Conservation (phyloP, 2,797 vertebrate species). For the Glossophaga mutica region DNA sequence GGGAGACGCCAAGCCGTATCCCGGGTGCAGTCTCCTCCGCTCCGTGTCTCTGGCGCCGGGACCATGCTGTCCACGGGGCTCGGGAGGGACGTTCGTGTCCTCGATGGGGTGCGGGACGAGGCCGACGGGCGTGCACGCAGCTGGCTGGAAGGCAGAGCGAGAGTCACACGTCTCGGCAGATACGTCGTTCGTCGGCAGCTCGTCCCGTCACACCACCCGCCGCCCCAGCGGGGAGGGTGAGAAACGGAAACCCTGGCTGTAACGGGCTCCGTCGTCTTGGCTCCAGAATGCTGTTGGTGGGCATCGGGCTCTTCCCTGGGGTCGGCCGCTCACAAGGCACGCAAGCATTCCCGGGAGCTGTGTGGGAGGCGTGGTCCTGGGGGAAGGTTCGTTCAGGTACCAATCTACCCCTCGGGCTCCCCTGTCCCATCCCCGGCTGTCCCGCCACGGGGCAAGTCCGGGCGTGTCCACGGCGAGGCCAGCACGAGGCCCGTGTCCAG, state of each 20-base stretch:
- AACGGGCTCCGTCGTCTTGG: background rate
- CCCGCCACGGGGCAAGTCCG: no score
- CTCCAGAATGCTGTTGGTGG: no score
- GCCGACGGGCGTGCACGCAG: background rate
- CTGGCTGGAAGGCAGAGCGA: background rate
- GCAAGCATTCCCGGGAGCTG: no score
- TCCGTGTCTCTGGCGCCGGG: rapidly evolving
- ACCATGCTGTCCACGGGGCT: rapidly evolving
- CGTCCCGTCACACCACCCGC: background rate
- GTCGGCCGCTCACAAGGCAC: no score
- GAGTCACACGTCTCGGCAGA: background rate
- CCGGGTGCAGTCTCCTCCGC: rapidly evolving
- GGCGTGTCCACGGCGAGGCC: no score
- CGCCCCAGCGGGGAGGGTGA: no score
- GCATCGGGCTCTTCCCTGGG: no score
- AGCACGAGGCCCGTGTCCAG: no score
- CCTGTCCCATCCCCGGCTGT: no score
- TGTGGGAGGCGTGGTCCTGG: no score
- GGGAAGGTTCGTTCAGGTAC: no score
- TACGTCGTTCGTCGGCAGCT: rapidly evolving
- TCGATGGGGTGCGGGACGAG: background rate
- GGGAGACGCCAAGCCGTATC: rapidly evolving
- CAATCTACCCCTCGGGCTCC: no score
- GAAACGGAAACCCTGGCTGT: background rate
- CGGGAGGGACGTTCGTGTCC: background rate